Evolutionary conservation across 35 echinoderm and acorn worm species (phyloP), one percentile per base, ranked within the genome.

Genomic region (Stichopus chloronotus): DNA sequence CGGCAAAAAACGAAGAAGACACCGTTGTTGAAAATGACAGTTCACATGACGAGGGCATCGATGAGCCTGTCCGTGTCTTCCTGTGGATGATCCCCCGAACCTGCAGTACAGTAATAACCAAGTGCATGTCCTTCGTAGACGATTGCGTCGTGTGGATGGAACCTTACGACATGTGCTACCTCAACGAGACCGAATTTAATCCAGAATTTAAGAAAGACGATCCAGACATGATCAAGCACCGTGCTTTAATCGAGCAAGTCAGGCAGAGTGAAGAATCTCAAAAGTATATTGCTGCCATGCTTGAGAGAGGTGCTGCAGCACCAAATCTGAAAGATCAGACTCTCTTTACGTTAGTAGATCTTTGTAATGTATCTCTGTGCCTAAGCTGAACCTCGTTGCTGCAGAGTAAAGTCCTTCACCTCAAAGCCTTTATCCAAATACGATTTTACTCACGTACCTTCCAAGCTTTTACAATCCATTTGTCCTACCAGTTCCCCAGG

Each of bases 121-220:
- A 81, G 17, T 81, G 78, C 52, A 81, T 81, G 78, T 81, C 78
- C 23, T 81, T 81, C 25, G 78, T 81, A 9, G 78, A 81, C 25
- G 78, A 81, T 11, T 53, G 25, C 17, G 78, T 53, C 7, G 78
- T 81, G 5, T 81, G 78, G 78, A 81, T 81, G 78, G 78, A 81
- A 55, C 78, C 78, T 7, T 81, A 81, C 23, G 2, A 12, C 25
- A 55, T 55, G 53, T 81, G 78, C 17, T 4, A 55, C 8, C 8
- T 81, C 6, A 81, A 81, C 23, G 78, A 81, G 4, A 81, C 78
- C 0, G 4, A 5, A 0, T 52, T 53, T 30, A 81, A 81, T 55
- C 78, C 78, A 53, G 78, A 81, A 14, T 81, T 5, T 10, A 13
- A 4, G 25, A 55, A 53, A 53, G 78, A 81, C 17, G 25, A 53